Percentiles rank a stretch among this genome's conserved stretches.
phyloP scores from a whole-genome alignment of 2,113 vertebrate genomes.

The Oncorhynchus masou region DNA sequence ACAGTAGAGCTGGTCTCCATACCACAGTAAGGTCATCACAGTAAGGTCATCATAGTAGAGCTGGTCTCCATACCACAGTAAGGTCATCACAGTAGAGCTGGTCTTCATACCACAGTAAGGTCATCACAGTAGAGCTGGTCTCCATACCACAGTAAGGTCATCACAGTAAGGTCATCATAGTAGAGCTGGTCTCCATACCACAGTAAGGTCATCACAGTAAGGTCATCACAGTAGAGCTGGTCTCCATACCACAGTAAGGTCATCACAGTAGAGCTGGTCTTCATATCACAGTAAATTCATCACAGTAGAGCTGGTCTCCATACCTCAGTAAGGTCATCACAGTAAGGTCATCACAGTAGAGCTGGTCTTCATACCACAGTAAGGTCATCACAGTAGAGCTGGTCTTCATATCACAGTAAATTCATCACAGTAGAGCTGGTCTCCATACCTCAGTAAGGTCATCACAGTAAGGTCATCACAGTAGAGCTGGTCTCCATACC shows the following conservation, averaged over 20 bases:
- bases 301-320: slow-evolving; percentile 76
- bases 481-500: slow-evolving; percentile 86
- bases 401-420: slow-evolving; percentile 87
- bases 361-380: slow-evolving; percentile 88
- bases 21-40: slow-evolving; percentile 75
- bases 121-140: slow-evolving; percentile 64
- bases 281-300: slow-evolving; percentile 82
- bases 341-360: too few relatives aligned
- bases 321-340: slow-evolving; percentile 78
- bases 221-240: too few relatives aligned
- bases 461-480: too few relatives aligned
- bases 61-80: slow-evolving; percentile 89
- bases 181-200: slow-evolving; percentile 85
- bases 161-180: too few relatives aligned
- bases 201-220: slow-evolving; percentile 72
- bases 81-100: slow-evolving; percentile 54
- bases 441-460: slow-evolving; percentile 84
- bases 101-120: slow-evolving; percentile 87
- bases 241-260: slow-evolving; percentile 86
- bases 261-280: slow-evolving; percentile 71
- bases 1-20: slow-evolving; percentile 80
- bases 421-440: slow-evolving; percentile 65
- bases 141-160: slow-evolving; percentile 84
- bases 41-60: too few relatives aligned
- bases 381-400: slow-evolving; percentile 58